Evolutionary conservation across 2,888 invertebrate species (phyloP).

Genomic region (Trisateles emortualis): DNA sequence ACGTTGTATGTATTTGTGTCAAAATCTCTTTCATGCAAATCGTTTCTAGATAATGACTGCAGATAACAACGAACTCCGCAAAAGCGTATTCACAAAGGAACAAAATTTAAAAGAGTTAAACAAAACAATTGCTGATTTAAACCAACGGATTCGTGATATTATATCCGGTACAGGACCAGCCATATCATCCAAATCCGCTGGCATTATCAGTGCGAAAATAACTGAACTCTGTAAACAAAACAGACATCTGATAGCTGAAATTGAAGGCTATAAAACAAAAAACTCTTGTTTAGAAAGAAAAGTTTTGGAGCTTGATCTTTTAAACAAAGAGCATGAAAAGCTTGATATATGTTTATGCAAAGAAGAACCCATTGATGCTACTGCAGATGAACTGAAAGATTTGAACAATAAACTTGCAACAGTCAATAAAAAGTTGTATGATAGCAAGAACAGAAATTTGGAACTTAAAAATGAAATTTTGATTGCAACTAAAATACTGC

Average conservation of each 20-base stretch:
- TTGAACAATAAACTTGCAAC: constrained; percentile 87
- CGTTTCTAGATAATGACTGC: constrained; percentile 79
- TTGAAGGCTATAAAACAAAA: constrained; percentile 87
- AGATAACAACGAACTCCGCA: constrained; percentile 85
- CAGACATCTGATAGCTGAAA: constrained; percentile 88
- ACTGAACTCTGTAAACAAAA: constrained; percentile 89
- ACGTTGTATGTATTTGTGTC: too few relatives aligned
- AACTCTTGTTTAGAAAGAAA: constrained; percentile 84
- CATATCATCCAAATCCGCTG: constrained; percentile 82
- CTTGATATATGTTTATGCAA: constrained; percentile 73
- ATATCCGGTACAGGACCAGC: constrained; percentile 79
- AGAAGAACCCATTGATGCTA: constrained; percentile 76
- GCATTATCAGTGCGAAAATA: constrained; percentile 88
- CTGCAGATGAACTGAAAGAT: constrained; percentile 85
- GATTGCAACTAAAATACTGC: constrained; percentile 90
- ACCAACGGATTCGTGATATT: constrained; percentile 82
- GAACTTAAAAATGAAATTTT: constrained; percentile 91
- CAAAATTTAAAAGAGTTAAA: constrained; percentile 75
- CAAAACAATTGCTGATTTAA: constrained; percentile 74
- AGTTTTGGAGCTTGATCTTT: constrained; percentile 75
- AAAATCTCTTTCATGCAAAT: not conserved
- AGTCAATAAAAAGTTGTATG: constrained; percentile 89
- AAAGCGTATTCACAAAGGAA: constrained; percentile 81
- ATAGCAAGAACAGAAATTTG: constrained; percentile 89
- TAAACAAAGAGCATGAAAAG: constrained; percentile 71